These are phyloP conservation scores for Cynopterus brachyotis DNA, from an alignment of 2,113 vertebrate genomes.

Conservation along the genomic window DNA sequence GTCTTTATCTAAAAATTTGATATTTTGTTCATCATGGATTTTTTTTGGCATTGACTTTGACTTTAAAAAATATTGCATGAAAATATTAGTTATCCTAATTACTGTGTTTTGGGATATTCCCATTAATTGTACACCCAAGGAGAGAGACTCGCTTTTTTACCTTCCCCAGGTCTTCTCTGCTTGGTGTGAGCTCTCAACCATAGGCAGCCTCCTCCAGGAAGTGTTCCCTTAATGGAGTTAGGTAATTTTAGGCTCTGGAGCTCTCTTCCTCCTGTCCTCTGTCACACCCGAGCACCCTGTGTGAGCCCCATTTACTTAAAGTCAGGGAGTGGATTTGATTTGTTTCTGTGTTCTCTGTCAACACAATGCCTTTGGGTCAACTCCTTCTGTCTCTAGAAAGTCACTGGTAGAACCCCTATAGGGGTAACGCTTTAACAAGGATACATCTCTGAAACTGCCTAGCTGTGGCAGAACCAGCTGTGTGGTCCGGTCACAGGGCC, in stretches of 20 bases:
- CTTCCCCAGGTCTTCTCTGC: neutral
- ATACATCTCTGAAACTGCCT: neutral
- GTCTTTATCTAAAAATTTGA: neutral
- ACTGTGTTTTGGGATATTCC: neutral
- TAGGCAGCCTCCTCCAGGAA: neutral
- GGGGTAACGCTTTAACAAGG: neutral
- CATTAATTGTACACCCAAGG: neutral
- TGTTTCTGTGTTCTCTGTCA: neutral
- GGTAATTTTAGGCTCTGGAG: neutral
- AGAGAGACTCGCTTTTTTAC: neutral
- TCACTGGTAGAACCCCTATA: neutral
- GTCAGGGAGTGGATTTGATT: neutral
- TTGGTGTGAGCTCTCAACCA: neutral
- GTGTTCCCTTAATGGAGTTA: neutral
- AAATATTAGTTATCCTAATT: neutral
- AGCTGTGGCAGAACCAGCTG: neutral
- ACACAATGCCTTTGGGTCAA: neutral
- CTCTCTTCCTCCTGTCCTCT: neutral
- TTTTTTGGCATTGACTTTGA: neutral
- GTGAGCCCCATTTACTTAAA: neutral
- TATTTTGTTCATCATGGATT: neutral
- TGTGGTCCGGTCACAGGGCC: neutral
- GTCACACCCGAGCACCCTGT: neutral
- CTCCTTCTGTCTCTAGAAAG: neutral
- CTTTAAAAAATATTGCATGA: neutral